Percentiles rank a stretch among this genome's conserved stretches.
These are phyloP conservation scores for Digitonthophagus gazella DNA, from an alignment of 2,888 invertebrate genomes.

Conservation along the genomic window DNA sequence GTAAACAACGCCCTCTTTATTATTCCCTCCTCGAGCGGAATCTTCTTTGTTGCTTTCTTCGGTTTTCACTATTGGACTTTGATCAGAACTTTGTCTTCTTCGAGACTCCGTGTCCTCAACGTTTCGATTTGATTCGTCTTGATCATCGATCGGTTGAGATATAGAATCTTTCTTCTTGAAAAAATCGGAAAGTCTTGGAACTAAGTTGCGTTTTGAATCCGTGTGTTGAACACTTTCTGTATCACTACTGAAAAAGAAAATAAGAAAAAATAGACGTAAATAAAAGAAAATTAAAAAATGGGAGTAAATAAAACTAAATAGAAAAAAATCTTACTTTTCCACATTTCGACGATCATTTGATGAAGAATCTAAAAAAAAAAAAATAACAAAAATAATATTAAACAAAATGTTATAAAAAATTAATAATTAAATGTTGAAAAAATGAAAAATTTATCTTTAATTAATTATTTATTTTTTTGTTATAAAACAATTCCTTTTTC, in stretches of 20 bases:
- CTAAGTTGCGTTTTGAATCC: constrained; percentile 40
- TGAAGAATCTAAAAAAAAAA: too few species aligned
- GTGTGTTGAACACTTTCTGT: constrained; percentile 59
- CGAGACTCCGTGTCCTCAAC: constrained; percentile 18
- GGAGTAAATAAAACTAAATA: too few species aligned
- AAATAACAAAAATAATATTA: too few species aligned
- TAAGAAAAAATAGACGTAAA: too few species aligned
- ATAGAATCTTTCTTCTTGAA: constrained; percentile 41
- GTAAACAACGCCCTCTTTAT: constrained; percentile 61
- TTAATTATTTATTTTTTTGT: too few species aligned
- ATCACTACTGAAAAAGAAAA: constrained; percentile 58
- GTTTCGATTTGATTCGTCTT: constrained; percentile 30
- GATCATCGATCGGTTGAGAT: constrained; percentile 28
- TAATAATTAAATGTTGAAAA: too few species aligned
- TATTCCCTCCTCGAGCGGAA: constrained; percentile 29
- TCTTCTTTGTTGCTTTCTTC: constrained; percentile 2
- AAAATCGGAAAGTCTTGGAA: constrained; percentile 31
- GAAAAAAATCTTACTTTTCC: too few species aligned
- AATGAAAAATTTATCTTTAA: too few species aligned
- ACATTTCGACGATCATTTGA: too few species aligned
- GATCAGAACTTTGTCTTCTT: neutral
- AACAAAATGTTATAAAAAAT: too few species aligned
- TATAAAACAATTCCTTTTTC: too few species aligned
- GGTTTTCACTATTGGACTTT: constrained; percentile 2
- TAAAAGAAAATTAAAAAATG: too few species aligned